These are phyloP conservation scores for Limnephilus lunatus DNA, from an alignment of 2,888 invertebrate genomes.

Conservation along the genomic window DNA sequence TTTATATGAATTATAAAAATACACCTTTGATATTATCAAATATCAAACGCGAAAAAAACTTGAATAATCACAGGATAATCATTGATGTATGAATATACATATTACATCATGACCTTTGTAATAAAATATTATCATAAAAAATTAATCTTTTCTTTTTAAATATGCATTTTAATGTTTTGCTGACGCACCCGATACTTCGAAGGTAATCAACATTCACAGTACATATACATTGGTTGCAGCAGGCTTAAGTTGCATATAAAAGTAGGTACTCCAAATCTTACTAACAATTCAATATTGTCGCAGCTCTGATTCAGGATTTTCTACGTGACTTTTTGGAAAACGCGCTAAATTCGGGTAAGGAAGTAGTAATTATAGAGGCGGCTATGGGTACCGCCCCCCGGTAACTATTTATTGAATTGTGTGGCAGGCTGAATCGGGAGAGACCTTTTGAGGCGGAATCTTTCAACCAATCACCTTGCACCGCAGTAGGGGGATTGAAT, in stretches of 20 bases:
- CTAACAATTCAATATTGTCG: not conserved
- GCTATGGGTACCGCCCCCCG: no score
- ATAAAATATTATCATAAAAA: not conserved
- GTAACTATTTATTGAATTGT: no score
- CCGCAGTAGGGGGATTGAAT: no score
- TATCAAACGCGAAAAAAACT: not conserved
- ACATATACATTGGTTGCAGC: not conserved
- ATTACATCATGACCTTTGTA: not conserved
- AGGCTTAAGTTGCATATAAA: not conserved
- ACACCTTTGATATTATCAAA: not conserved
- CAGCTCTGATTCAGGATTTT: not conserved
- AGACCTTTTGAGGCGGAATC: no score
- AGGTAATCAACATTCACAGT: slow-evolving; percentile 21
- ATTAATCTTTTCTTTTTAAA: not conserved
- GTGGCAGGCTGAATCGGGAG: no score
- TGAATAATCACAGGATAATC: not conserved
- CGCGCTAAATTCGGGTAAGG: no score
- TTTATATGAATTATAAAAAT: not conserved
- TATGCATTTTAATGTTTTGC: not conserved
- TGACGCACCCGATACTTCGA: slow-evolving; percentile 65
- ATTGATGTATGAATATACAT: not conserved
- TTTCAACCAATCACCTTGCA: no score
- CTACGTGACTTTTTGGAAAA: not conserved
- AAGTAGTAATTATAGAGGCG: no score
- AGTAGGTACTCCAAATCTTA: not conserved